Evolutionary conservation across 1,140 invertebrate species (phyloP), one percentile per base, ranked within the genome.

Genomic region (Drosophila ohnishii): DNA sequence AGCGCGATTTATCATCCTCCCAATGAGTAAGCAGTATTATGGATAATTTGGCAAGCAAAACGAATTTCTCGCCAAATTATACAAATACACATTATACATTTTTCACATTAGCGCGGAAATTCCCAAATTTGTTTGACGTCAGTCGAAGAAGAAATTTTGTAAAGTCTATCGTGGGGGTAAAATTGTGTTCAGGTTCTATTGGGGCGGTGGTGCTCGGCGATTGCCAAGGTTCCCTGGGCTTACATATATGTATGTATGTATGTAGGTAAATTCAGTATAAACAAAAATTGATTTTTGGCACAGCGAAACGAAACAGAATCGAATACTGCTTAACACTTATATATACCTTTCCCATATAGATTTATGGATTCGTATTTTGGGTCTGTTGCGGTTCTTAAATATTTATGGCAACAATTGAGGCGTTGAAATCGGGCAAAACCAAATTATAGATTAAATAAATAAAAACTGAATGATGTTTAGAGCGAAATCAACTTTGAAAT

Each of bases 81-180:
- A 48, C 51, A 72, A 34, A 69, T 50, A 32, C n/a, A 4, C 44
- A 78, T 59, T 56, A 44, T 37, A 67, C 22, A 72, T 57, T 64
- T 78, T 78, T 77, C 62, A 66, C 65, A 69, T 69, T 71, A 79
- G 57, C 75, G 48, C 80, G 76, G 79, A 86, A 88, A 79, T 86
- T 86, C 75, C 78, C 80, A 69, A 66, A 55, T 58, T 32, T 32
- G 48, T 37, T 86, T 86, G 78, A 85, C 81, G 81, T 85, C 81
- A 85, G 69, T 55, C 51, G 51, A 10, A 11, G 8, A 37, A 75
- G 42, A 75, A 51, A 74, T 57, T 61, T 55, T 73, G 57, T 73
- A 62, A 73, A 73, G 53, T 40, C 48, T 42, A 32, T 73, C 40
- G 22, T 39, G 39, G 44, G 51, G 47, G 48, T 47, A 55, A 48